Evolutionary conservation across 2,888 invertebrate genomes (phyloP).

Genomic region (Ectemnius cavifrons): DNA sequence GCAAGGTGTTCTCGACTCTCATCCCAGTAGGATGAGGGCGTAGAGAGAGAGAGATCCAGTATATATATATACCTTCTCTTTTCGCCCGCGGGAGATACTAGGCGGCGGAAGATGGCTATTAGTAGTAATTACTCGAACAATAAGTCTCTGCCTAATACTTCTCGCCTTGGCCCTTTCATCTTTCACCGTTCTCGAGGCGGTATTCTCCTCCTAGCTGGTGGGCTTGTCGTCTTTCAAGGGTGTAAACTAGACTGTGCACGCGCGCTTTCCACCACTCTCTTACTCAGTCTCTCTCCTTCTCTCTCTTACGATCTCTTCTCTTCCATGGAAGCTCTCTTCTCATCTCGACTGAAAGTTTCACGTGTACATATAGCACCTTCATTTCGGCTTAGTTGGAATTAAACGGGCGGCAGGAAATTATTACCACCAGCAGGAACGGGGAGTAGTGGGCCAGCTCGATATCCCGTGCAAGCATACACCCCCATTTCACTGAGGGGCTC

Average conservation of each 20-base stretch:
- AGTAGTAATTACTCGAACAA: slow-evolving; percentile 66
- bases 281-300: slow-evolving; percentile 2
- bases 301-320: slow-evolving; percentile 17
- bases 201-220: slow-evolving; percentile 33
- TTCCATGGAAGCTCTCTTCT: not conserved
- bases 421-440: slow-evolving; percentile 18
- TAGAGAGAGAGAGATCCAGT: slow-evolving; percentile 14
- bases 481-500: too few relatives aligned
- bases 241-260: slow-evolving; percentile 37
- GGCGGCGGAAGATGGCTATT: slow-evolving; percentile 52
- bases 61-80: slow-evolving; percentile 24
- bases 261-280: too few relatives aligned
- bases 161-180: slow-evolving; percentile 52
- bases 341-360: slow-evolving; percentile 36
- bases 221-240: slow-evolving; percentile 31
- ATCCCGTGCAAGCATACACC: slow-evolving; percentile 1
- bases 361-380: slow-evolving; percentile 23
- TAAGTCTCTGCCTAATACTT: slow-evolving; percentile 66
- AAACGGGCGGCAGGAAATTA: slow-evolving; percentile 43
- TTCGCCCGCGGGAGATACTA: slow-evolving; percentile 7
- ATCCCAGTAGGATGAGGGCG: slow-evolving; percentile 21
- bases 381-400: slow-evolving; percentile 32
- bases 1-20: slow-evolving; percentile 27
- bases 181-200: slow-evolving; percentile 40
- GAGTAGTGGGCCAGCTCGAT: slow-evolving; percentile 10